A percentile compares a stretch with the other conserved stretches of the same genome.
Conservation (phyloP, 2,797 vertebrate species). For the Hoplostethus atlanticus region DNA sequence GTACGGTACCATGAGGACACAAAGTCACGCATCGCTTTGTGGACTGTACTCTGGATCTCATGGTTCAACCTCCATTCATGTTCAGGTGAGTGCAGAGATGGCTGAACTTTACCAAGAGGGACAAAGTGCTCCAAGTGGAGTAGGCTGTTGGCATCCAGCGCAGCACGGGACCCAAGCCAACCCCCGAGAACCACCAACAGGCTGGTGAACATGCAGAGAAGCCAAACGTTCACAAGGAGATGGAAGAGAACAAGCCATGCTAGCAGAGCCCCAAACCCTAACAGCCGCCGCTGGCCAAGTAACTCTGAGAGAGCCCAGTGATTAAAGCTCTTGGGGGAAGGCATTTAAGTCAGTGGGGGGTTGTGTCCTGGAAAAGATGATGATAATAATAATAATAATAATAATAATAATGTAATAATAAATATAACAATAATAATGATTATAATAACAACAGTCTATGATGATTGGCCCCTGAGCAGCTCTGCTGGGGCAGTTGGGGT, state of each 20-base stretch:
- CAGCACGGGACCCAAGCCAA: conserved; percentile 87
- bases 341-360: conserved; percentile 53
- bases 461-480: too few species aligned
- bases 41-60: conserved; percentile 88
- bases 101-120: conserved; percentile 67
- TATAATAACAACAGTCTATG: too few species aligned
- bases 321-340: conserved; percentile 47
- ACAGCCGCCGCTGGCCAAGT: conserved; percentile 79
- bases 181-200: conserved; percentile 86
- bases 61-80: conserved; percentile 84
- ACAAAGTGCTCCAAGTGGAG: conserved; percentile 92
- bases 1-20: conserved; percentile 93
- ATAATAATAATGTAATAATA: neutral
- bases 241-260: conserved; percentile 90
- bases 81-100: conserved; percentile 59
- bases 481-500: too few species aligned
- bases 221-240: conserved; percentile 89
- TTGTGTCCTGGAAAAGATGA: conserved; percentile 33
- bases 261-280: conserved; percentile 78
- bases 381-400: neutral
- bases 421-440: too few species aligned
- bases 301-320: conserved; percentile 64
- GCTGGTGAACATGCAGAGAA: conserved; percentile 88
- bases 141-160: conserved; percentile 76
- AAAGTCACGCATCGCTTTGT: conserved; percentile 92